Conservation (phyloP, 2,888 invertebrate species). For the Mamestra brassicae region DNA sequence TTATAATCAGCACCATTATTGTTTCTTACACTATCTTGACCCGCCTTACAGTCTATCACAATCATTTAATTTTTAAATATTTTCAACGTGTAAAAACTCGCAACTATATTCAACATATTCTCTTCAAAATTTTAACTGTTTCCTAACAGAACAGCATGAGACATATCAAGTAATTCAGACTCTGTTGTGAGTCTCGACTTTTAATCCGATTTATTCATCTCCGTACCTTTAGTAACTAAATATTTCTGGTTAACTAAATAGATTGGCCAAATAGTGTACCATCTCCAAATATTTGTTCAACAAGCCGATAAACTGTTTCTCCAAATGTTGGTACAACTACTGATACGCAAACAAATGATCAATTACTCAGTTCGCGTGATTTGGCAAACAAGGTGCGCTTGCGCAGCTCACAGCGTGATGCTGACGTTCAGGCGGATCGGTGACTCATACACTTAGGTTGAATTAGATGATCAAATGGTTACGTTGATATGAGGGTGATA, state of each 20-base stretch:
- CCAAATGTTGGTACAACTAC: conserved; percentile 58
- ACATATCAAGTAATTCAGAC: background rate
- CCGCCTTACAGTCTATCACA: too few species aligned
- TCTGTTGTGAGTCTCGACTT: background rate
- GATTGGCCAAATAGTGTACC: conserved; percentile 8
- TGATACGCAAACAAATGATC: conserved; percentile 67
- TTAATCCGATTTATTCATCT: conserved; percentile 2
- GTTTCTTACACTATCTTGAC: background rate
- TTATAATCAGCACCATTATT: background rate
- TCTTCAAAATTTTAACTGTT: background rate
- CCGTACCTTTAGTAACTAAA: background rate
- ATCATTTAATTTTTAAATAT: too few species aligned
- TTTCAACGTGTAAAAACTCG: too few species aligned
- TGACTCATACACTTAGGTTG: conserved; percentile 61
- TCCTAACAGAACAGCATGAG: background rate
- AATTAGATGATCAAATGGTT: conserved; percentile 39
- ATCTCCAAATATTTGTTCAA: conserved; percentile 39
- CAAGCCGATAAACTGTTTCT: conserved; percentile 21
- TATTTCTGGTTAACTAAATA: conserved; percentile 25
- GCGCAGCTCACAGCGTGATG: conserved; percentile 54
- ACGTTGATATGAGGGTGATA: conserved; percentile 27
- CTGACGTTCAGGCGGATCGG: conserved; percentile 40
- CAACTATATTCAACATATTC: too few species aligned
- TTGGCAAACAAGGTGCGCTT: conserved; percentile 69
- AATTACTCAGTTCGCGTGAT: conserved; percentile 71